Percentiles rank a stretch among this genome's conserved stretches.
phyloP scores from a whole-genome alignment of 2,113 vertebrate genomes.

The Sylvia atricapilla region DNA sequence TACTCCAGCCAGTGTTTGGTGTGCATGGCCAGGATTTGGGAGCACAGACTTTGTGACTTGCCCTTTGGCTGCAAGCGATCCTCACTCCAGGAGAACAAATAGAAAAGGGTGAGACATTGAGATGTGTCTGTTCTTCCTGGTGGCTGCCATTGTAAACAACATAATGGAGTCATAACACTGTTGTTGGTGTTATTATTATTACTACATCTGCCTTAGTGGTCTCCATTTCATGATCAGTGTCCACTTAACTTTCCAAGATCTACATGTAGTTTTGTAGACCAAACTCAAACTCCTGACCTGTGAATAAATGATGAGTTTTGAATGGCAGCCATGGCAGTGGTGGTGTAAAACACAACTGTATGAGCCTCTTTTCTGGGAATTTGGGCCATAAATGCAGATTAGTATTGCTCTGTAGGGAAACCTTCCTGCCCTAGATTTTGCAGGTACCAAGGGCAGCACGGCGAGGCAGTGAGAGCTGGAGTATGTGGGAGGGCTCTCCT shows the following conservation, averaged over 20 bases:
- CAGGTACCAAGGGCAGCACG: neutral
- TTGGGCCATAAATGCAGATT: neutral
- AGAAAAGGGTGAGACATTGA: neutral
- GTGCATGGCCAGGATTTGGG: neutral
- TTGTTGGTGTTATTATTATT: neutral
- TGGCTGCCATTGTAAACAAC: neutral
- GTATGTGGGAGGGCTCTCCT: fast-evolving
- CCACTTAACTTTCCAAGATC: neutral
- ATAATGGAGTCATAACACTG: too few relatives aligned
- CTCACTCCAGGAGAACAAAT: neutral
- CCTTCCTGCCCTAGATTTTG: neutral
- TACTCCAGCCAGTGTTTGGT: neutral
- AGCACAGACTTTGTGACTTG: neutral
- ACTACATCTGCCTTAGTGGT: neutral
- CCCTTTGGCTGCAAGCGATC: neutral
- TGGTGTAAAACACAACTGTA: neutral
- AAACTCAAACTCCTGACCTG: neutral
- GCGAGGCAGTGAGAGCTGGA: neutral
- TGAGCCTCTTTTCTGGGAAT: neutral
- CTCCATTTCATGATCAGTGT: neutral
- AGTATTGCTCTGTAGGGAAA: neutral
- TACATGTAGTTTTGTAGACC: neutral
- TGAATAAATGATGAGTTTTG: neutral
- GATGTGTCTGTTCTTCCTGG: neutral
- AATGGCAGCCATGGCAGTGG: neutral